Evolutionary conservation across 2,888 invertebrate species (phyloP), one percentile per base, ranked within the genome.

Genomic region (Andrena bucephala): DNA sequence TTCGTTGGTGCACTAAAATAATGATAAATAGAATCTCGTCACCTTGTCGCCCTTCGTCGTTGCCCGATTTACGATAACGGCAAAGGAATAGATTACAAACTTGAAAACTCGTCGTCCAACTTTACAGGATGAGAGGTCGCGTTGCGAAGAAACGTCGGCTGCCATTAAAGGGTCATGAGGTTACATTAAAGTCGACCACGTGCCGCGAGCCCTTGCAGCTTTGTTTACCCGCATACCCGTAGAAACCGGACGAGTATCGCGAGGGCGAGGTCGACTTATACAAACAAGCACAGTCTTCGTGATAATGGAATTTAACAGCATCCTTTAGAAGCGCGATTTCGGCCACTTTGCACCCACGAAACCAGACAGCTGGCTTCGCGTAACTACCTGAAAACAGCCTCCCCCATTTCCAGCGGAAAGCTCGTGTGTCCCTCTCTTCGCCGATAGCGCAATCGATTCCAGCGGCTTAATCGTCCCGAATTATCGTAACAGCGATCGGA

Each of bases 81-180:
- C 42, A 13, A 42, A 3, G 13, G 13, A 42, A 13, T 13, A 8
- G 20, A 20, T 27, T 29, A 1, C 0, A 57, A 57, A 29, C 2
- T 31, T 16, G 16, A 42, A 42, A 2, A 59, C 33, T 36, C 31
- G 33, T 62, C 8, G 10, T 13, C 20, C 24, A 0, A 0, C 13
- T 20, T 29, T 78, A 50, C 33, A 13, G n/a, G 66, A 71, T 63
- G 54, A 68, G 68, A 67, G 67, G 71, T 68, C 54, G 4, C 33
- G 31, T 31, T 8, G 54, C 24, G 27, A 57, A 50, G 36, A 59
- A 71, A 81, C 36, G 63, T 36, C 29, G 50, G 63, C 42, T 72
- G 50, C 63, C 79, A 57, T 81, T 72, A 79, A 81, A 68, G 72
- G 81, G 79, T 81, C 81, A 79, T 79, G 81, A 68, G 81, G 81